These are phyloP conservation scores for Monochamus alternatus DNA, from an alignment of 2,888 invertebrate species.

Conservation along the genomic window DNA sequence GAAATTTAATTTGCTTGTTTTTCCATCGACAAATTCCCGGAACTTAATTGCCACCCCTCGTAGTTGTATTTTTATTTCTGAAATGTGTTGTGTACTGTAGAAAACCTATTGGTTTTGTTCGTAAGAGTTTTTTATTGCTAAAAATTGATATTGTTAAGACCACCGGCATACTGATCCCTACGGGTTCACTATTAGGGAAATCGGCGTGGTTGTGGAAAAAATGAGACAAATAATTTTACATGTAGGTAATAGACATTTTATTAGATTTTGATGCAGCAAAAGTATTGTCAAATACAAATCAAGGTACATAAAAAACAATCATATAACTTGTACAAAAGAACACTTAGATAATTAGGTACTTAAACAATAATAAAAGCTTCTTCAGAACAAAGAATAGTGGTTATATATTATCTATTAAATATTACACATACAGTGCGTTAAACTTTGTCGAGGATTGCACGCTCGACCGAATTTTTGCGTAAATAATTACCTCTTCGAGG, in stretches of 20 bases:
- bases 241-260: conserved; percentile 44
- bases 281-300: conserved; percentile 57
- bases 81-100: no score
- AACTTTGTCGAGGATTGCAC: background rate
- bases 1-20: no score
- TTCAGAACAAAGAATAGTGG: conserved; percentile 43
- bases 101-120: no score
- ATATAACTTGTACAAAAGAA: conserved; percentile 60
- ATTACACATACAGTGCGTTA: conserved; percentile 35
- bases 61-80: no score
- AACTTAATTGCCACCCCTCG: no score
- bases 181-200: no score
- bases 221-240: no score
- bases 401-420: conserved; percentile 29
- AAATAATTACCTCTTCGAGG: conserved; percentile 19
- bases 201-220: no score
- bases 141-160: no score
- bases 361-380: conserved; percentile 51
- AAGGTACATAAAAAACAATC: conserved; percentile 62
- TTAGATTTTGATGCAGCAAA: conserved; percentile 59
- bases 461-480: conserved; percentile 11
- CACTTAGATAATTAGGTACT: conserved; percentile 56
- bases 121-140: no score
- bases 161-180: no score
- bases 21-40: no score